phyloP scores from a whole-genome alignment of 1,140 invertebrate species.

The Papilio machaon region DNA sequence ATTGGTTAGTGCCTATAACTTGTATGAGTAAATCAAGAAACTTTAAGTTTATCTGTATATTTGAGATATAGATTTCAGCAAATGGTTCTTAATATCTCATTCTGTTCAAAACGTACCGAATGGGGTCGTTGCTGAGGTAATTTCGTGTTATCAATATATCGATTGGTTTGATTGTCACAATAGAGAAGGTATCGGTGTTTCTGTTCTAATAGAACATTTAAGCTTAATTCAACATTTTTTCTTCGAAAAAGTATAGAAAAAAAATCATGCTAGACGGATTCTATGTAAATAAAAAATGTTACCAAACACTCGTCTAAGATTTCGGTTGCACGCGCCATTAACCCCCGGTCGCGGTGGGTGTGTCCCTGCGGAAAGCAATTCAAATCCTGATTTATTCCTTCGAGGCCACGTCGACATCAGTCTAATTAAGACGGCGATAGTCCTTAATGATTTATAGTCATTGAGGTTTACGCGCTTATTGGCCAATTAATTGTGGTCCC shows the following conservation, averaged over 20 bases:
- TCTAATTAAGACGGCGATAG: slow-evolving; percentile 75
- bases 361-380: slow-evolving; percentile 77
- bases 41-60: neutral
- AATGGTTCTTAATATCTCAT: neutral
- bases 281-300: slow-evolving; percentile 60
- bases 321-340: slow-evolving; percentile 78
- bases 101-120: neutral
- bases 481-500: slow-evolving; percentile 47
- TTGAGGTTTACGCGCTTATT: slow-evolving; percentile 57
- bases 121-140: neutral
- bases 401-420: slow-evolving; percentile 63
- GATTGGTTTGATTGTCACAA: neutral
- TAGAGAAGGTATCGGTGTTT: neutral
- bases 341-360: slow-evolving; percentile 71
- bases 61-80: neutral
- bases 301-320: slow-evolving; percentile 68
- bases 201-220: neutral
- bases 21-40: neutral
- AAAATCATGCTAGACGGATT: neutral
- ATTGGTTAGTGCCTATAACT: slow-evolving; percentile 17
- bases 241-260: neutral
- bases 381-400: slow-evolving; percentile 74
- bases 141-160: neutral
- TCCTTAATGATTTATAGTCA: slow-evolving; percentile 66
- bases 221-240: neutral